Evolutionary conservation across 2,797 vertebrate species (phyloP).

Genomic region (Morus bassanus): DNA sequence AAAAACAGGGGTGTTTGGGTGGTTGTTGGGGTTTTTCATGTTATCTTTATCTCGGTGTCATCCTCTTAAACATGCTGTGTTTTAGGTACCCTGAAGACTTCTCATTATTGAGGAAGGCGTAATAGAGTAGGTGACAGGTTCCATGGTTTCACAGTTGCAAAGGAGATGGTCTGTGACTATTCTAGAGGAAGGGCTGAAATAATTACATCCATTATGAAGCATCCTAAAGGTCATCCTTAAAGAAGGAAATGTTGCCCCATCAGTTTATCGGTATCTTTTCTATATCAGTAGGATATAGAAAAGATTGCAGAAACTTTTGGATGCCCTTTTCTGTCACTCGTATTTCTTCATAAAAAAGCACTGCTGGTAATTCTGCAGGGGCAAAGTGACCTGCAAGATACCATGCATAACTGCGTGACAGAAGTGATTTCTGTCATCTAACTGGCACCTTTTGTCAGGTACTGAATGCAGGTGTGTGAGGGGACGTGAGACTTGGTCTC

Average conservation of each 20-base stretch:
- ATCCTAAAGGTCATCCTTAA: neutral
- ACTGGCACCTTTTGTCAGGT: neutral
- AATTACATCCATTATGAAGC: neutral
- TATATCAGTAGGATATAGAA: neutral
- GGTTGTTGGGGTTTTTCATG: fast-evolving
- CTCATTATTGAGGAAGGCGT: fast-evolving
- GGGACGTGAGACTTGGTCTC: neutral
- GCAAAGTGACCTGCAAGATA: neutral
- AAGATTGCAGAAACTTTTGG: neutral
- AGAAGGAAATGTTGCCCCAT: neutral
- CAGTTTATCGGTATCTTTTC: neutral
- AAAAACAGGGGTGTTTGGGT: neutral
- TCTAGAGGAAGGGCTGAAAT: neutral
- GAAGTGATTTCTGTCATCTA: neutral
- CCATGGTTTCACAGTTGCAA: neutral
- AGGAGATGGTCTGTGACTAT: neutral
- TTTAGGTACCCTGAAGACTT: neutral
- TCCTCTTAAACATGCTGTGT: neutral
- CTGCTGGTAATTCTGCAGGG: neutral
- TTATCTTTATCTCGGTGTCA: neutral
- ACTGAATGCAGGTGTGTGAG: neutral
- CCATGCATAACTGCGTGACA: fast-evolving
- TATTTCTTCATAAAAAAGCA: neutral
- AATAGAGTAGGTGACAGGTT: neutral
- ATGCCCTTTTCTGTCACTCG: neutral